A percentile compares a stretch with the other conserved stretches of the same genome.
Conservation (phyloP, 2,797 vertebrate species). For the Molossus alvarezi region DNA sequence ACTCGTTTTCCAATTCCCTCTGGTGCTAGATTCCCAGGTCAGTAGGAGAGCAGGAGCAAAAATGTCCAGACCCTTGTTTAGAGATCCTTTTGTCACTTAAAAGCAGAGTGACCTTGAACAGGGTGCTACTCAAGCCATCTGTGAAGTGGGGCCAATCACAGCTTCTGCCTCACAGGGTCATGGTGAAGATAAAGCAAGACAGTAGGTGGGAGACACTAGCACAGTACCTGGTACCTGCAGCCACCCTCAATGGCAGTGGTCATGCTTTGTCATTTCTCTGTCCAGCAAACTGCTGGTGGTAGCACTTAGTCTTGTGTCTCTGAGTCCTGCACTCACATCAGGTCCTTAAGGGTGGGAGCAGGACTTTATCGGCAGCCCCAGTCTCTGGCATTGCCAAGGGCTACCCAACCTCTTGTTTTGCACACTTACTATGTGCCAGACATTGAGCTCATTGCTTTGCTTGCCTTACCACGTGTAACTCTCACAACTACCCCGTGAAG, state of each 20-base stretch:
- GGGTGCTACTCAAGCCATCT: neutral
- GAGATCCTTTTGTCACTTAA: neutral
- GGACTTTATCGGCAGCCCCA: neutral
- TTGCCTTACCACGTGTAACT: neutral
- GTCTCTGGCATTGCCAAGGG: neutral
- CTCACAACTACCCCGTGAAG: neutral
- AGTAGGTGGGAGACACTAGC: neutral
- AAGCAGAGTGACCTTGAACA: conserved; percentile 1
- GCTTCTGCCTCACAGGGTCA: neutral
- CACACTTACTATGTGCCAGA: neutral
- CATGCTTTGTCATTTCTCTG: neutral
- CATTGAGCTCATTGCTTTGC: neutral
- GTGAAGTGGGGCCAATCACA: neutral
- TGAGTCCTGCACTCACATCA: neutral
- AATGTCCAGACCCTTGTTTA: neutral
- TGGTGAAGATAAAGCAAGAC: neutral
- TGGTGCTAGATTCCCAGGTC: neutral
- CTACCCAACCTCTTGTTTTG: neutral
- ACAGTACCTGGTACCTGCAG: neutral
- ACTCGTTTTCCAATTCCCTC: neutral
- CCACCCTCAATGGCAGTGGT: neutral
- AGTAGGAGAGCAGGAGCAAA: neutral
- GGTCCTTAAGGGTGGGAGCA: neutral
- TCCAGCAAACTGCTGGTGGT: neutral
- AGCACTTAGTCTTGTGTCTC: neutral